Evolutionary conservation across 2,888 invertebrate species (phyloP).

Genomic region (Noctua fimbriata): DNA sequence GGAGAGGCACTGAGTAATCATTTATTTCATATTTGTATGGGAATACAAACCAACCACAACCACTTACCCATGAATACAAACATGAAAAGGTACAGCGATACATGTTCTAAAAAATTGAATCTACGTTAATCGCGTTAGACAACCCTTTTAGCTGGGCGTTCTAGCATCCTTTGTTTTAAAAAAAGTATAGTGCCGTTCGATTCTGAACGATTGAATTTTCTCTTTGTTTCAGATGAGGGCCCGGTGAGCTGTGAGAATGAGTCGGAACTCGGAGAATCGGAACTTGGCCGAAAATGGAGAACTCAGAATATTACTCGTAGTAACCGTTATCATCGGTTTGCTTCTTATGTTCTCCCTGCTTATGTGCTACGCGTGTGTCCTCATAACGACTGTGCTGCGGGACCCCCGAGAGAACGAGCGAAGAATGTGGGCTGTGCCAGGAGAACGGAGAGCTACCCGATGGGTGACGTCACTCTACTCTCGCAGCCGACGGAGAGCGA

Average conservation of each 20-base stretch:
- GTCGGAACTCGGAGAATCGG: slow-evolving; percentile 75
- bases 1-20: too few species aligned
- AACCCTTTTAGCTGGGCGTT: slow-evolving; percentile 17
- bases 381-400: slow-evolving; percentile 92
- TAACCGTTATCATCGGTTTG: slow-evolving; percentile 91
- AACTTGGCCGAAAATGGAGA: slow-evolving; percentile 87
- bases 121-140: slow-evolving; percentile 10
- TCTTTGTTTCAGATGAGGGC: slow-evolving; percentile 75
- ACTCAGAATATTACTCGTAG: slow-evolving; percentile 90
- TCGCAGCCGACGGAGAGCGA: slow-evolving; percentile 92
- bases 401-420: slow-evolving; percentile 84
- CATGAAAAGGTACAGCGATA: not conserved
- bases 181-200: slow-evolving; percentile 12
- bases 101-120: not conserved
- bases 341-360: slow-evolving; percentile 91
- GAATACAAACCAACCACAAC: not conserved
- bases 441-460: slow-evolving; percentile 89
- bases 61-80: not conserved
- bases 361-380: slow-evolving; percentile 92
- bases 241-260: slow-evolving; percentile 76
- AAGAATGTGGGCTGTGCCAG: slow-evolving; percentile 81
- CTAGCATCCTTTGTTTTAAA: not conserved
- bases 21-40: not conserved
- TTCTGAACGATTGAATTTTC: slow-evolving; percentile 21
- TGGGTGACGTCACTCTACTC: slow-evolving; percentile 91